Percentiles rank a stretch among this genome's conserved stretches.
phyloP scores from a whole-genome alignment of 2,888 invertebrate genomes.

The Drosophila paucipuncta region DNA sequence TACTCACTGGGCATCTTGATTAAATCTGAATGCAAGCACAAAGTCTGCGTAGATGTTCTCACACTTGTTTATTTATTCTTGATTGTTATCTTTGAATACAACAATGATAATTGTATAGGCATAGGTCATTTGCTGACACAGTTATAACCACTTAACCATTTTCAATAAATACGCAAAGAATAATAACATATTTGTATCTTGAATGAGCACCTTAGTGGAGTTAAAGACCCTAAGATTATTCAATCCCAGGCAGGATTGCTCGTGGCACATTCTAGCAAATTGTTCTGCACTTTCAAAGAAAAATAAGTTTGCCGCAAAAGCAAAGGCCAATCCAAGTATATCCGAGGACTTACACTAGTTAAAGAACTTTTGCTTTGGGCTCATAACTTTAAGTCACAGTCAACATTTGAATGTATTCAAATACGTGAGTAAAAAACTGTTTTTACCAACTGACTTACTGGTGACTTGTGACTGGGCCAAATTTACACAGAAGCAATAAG shows the following conservation, averaged over 20 bases:
- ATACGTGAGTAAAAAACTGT: neutral
- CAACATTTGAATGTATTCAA: neutral
- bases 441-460: neutral
- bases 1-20: slow-evolving; percentile 11
- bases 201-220: neutral
- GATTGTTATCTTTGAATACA: neutral
- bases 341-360: neutral
- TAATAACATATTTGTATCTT: neutral
- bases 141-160: neutral
- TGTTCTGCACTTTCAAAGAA: neutral
- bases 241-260: neutral
- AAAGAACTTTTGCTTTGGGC: neutral
- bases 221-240: neutral
- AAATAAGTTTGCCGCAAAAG: neutral
- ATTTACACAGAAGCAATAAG: neutral
- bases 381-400: neutral
- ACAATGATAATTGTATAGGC: neutral
- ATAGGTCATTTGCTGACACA: neutral
- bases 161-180: neutral
- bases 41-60: neutral
- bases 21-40: neutral
- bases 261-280: neutral
- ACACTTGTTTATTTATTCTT: neutral
- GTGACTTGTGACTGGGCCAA: neutral
- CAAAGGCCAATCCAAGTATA: neutral